Evolutionary conservation across 2,797 vertebrate genomes (phyloP).

Genomic region (Hydrophis major): DNA sequence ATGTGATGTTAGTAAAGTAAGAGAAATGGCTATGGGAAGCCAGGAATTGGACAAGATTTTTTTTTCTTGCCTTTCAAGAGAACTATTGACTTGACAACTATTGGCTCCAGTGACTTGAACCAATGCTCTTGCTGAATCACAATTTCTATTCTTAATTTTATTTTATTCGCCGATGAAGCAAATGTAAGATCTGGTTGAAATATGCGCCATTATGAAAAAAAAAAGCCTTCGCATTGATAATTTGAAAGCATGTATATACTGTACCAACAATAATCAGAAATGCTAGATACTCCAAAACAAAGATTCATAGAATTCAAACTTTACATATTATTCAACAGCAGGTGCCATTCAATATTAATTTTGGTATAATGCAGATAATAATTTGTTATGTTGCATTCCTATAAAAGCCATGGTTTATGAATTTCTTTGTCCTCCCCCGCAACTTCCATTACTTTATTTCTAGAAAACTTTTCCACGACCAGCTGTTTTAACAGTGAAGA

Average conservation of each 20-base stretch:
- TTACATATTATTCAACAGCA: background rate
- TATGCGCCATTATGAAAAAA: constrained; percentile 7
- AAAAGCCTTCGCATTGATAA: background rate
- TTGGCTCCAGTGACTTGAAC: background rate
- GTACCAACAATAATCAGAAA: background rate
- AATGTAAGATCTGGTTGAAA: background rate
- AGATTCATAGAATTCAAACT: background rate
- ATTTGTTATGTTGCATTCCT: background rate
- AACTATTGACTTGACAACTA: background rate
- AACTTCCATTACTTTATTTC: background rate
- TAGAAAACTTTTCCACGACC: background rate
- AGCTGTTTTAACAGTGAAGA: background rate
- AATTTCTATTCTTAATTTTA: constrained; percentile 15
- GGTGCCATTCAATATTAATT: background rate
- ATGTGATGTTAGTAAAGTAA: background rate
- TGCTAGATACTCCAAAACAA: background rate
- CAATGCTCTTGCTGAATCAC: background rate
- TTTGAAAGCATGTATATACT: background rate
- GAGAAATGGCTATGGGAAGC: background rate
- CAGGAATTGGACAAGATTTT: background rate
- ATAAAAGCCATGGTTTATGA: background rate
- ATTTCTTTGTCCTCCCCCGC: background rate
- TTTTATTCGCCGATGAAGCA: constrained; percentile 11
- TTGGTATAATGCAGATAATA: background rate
- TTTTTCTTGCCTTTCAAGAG: background rate